phyloP scores from a whole-genome alignment of 2,797 vertebrate species.

The Tokudaia tokunoshimensis region DNA sequence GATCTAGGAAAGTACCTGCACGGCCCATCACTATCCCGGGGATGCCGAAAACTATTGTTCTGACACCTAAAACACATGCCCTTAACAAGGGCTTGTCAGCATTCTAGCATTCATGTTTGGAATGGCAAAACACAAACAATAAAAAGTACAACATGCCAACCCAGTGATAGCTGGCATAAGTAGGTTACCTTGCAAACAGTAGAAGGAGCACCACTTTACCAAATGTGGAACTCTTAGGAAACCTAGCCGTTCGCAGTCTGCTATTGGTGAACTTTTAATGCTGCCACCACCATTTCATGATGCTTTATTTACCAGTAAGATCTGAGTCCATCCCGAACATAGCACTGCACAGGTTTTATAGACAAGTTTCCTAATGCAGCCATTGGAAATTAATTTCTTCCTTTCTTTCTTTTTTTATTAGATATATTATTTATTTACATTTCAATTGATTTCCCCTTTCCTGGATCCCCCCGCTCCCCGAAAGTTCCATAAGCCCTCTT shows the following conservation, averaged over 20 bases:
- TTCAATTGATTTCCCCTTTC: no score
- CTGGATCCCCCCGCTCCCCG: no score
- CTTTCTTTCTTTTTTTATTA: no score
- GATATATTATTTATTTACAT: no score
- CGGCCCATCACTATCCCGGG: conserved; percentile 47
- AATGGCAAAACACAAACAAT: conserved; percentile 16
- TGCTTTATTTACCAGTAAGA: conserved; percentile 31
- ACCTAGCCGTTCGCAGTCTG: background rate
- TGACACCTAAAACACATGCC: conserved; percentile 22
- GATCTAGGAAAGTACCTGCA: conserved; percentile 64
- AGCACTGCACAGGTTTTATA: conserved; percentile 18
- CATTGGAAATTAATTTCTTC: background rate
- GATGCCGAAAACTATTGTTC: conserved; percentile 69
- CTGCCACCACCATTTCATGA: conserved; percentile 19
- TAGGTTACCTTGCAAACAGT: conserved; percentile 45
- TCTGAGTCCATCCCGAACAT: background rate
- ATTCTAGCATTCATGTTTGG: conserved; percentile 45
- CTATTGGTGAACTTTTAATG: background rate
- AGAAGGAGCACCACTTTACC: conserved; percentile 42
- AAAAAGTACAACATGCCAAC: background rate
- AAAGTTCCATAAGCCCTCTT: no score
- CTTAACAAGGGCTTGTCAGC: conserved; percentile 18
- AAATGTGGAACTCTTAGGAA: conserved; percentile 28
- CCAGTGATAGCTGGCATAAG: background rate
- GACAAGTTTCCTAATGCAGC: conserved; percentile 53